Percentiles rank a stretch among this genome's conserved stretches.
Conservation (phyloP, 2,113 vertebrate species). For the Neofelis nebulosa region DNA sequence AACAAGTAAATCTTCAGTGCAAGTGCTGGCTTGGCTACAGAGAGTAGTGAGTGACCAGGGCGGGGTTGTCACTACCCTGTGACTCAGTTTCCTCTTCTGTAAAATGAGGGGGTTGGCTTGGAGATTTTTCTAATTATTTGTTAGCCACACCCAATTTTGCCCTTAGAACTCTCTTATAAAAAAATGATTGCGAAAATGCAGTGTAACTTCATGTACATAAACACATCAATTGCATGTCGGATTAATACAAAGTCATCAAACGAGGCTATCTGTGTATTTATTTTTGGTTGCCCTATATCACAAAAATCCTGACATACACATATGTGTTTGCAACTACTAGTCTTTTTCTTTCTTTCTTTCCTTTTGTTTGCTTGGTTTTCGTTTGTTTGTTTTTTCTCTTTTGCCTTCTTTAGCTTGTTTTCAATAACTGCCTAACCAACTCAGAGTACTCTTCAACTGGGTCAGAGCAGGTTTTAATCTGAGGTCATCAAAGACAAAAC, state of each 20-base stretch:
- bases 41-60: not conserved
- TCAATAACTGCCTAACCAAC: not conserved
- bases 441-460: not conserved
- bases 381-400: not conserved
- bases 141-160: not conserved
- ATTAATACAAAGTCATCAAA: not conserved
- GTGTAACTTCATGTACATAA: not conserved
- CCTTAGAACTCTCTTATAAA: not conserved
- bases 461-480: not conserved
- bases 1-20: not conserved
- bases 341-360: not conserved
- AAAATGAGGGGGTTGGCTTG: not conserved
- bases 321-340: not conserved
- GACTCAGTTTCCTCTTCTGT: not conserved
- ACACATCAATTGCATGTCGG: not conserved
- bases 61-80: rapidly evolving
- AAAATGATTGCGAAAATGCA: not conserved
- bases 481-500: not conserved
- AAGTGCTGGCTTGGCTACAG: not conserved
- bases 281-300: not conserved
- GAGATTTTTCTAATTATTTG: not conserved
- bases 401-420: not conserved
- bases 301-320: not conserved
- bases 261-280: not conserved
- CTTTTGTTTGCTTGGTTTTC: not conserved